Conservation (phyloP, 2,113 vertebrate species). For the Emydura subglobosa region DNA sequence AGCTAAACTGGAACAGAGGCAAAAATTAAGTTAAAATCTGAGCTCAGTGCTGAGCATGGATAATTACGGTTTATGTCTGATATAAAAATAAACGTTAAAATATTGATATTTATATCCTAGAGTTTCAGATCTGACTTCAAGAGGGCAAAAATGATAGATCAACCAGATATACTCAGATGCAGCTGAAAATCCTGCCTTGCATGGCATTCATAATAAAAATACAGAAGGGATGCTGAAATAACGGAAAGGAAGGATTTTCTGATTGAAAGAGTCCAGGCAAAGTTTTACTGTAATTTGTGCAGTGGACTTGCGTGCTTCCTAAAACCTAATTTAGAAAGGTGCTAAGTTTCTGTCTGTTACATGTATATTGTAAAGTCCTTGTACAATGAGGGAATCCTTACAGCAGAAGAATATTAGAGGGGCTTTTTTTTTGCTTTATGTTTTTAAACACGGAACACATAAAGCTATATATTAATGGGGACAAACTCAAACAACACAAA, state of each 20-base stretch:
- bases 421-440: background rate
- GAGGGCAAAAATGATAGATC: slow-evolving; percentile 47
- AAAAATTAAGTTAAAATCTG: slow-evolving; percentile 62
- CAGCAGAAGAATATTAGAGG: background rate
- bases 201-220: slow-evolving; percentile 68
- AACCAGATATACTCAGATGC: slow-evolving; percentile 27
- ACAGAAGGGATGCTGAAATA: slow-evolving; percentile 56
- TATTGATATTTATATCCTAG: slow-evolving; percentile 69
- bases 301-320: background rate
- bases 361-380: background rate
- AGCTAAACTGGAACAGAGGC: slow-evolving; percentile 21
- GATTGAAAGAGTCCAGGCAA: slow-evolving; percentile 12
- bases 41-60: slow-evolving; percentile 39
- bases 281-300: background rate
- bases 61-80: slow-evolving; percentile 67
- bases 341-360: background rate
- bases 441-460: background rate
- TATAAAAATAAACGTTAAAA: slow-evolving; percentile 65
- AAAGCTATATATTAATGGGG: background rate
- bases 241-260: slow-evolving; percentile 9
- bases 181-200: slow-evolving; percentile 63
- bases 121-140: slow-evolving; percentile 71
- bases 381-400: background rate
- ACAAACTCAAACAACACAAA: background rate
- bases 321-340: background rate